These are phyloP conservation scores for Hippocampus zosterae DNA, from an alignment of 2,113 vertebrate species.

Conservation along the genomic window DNA sequence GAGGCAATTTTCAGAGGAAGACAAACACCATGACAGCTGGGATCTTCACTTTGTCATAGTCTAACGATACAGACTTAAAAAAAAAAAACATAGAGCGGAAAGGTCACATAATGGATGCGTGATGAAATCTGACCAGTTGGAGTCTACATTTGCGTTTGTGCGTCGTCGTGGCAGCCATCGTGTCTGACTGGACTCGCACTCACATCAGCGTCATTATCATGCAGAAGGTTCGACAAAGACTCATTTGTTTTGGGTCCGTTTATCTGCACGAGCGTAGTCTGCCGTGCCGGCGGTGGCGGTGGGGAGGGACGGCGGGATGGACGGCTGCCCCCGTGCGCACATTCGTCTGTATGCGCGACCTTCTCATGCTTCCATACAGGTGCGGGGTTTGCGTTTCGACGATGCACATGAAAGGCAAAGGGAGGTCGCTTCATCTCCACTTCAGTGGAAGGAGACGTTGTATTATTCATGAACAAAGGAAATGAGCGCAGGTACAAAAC, in stretches of 20 bases:
- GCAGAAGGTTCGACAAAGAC: not conserved
- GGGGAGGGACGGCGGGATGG: not conserved
- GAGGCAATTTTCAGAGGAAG: conserved; percentile 49
- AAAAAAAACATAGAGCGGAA: too few relatives aligned
- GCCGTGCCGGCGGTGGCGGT: not conserved
- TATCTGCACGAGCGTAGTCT: not conserved
- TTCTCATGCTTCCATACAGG: not conserved
- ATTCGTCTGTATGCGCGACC: not conserved
- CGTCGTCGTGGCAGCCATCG: not conserved
- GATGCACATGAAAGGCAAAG: not conserved
- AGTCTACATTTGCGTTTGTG: not conserved
- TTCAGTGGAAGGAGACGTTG: not conserved
- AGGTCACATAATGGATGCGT: too few relatives aligned
- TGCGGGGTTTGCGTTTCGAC: not conserved
- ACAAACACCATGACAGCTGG: conserved; percentile 27
- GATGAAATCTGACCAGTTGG: not conserved
- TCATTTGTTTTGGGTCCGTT: not conserved
- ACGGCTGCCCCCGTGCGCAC: not conserved
- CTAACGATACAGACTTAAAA: not conserved
- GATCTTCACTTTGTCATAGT: not conserved
- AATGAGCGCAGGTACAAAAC: not conserved
- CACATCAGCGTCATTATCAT: not conserved
- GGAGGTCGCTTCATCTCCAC: not conserved
- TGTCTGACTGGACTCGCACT: not conserved
- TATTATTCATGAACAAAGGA: not conserved